Evolutionary conservation across 2,888 invertebrate genomes (phyloP), one percentile per base, ranked within the genome.

Genomic region (Linnaemya vulpina): DNA sequence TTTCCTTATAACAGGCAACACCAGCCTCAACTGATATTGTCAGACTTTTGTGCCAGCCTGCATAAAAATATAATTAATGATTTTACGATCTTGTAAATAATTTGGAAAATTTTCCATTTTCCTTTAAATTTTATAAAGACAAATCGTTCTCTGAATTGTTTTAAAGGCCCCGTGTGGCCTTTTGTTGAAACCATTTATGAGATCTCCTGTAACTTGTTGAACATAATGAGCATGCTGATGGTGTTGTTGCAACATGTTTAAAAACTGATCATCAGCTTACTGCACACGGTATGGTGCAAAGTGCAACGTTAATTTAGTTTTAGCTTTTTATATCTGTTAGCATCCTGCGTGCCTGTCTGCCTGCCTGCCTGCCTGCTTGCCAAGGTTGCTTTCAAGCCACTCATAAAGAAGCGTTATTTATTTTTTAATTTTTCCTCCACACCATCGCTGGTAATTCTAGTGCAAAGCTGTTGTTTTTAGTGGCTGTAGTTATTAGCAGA

Each of bases 201-300:
- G 25, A 20, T 40, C 30, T 51, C 55, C 46, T n/a, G n/a, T 35
- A 80, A 51, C 65, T 77, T 76, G 71, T 77, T 73, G 43, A 71
- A 83, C 71, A 82, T 82, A 82, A 82, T 81, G 68, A 75, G 68
- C 74, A 76, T 82, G 71, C 46, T 68, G 73, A 74, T 77, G 80
- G 80, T 68, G 80, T 81, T 85, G 77, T 51, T 78, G 74, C 70
- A 70, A 70, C 81, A 85, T 78, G 58, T 82, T 85, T 75, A 55
- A 62, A 77, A 71, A 60, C 68, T 71, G 85, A 85, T 82, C 75
- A 82, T 82, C 82, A 82, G 70, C 78, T 76, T 81, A 76, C 77
- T 74, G 78, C 75, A 79, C 85, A 71, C 82, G 70, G 81, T 62
- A 82, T 82, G 82, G 78, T 75, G 85, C 78, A 85, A 82, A 82